Evolutionary conservation across 1,140 invertebrate genomes (phyloP).

Genomic region (Magallana gigas): DNA sequence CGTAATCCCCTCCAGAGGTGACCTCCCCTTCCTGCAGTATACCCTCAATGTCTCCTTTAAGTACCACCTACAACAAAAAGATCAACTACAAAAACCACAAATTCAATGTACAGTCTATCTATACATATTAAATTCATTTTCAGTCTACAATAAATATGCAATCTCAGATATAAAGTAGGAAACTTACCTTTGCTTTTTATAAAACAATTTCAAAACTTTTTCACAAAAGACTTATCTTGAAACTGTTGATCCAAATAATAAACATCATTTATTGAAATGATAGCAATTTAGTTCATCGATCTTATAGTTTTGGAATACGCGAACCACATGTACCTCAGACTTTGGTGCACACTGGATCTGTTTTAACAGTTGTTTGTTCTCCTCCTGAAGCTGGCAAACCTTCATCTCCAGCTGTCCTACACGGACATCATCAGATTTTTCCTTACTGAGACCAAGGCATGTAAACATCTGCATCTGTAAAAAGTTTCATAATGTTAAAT

Average conservation of each 20-base stretch:
- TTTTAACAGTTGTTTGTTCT: slow-evolving; percentile 3
- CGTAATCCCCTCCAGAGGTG: slow-evolving; percentile 10
- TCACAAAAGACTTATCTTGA: no score
- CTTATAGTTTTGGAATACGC: no score
- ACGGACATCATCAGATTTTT: slow-evolving; percentile 13
- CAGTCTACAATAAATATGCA: no score
- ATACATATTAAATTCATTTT: no score
- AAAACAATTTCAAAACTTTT: background rate
- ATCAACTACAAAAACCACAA: no score
- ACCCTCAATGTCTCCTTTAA: background rate
- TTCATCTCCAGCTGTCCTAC: background rate
- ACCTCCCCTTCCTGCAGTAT: background rate
- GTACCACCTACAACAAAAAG: background rate
- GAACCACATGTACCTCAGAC: background rate
- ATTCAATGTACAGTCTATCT: no score
- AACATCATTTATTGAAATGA: no score
- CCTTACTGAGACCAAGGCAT: slow-evolving; percentile 6
- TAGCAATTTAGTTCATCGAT: no score
- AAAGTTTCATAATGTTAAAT: no score
- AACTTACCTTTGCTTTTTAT: no score
- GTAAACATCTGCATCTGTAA: slow-evolving; percentile 14
- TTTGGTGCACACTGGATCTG: background rate
- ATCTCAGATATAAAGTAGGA: no score
- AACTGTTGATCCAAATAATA: no score
- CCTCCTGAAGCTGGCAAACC: background rate